A percentile compares a stretch with the other conserved stretches of the same genome.
These are phyloP conservation scores for Trachurus trachurus DNA, from an alignment of 2,797 vertebrate species.

Conservation along the genomic window DNA sequence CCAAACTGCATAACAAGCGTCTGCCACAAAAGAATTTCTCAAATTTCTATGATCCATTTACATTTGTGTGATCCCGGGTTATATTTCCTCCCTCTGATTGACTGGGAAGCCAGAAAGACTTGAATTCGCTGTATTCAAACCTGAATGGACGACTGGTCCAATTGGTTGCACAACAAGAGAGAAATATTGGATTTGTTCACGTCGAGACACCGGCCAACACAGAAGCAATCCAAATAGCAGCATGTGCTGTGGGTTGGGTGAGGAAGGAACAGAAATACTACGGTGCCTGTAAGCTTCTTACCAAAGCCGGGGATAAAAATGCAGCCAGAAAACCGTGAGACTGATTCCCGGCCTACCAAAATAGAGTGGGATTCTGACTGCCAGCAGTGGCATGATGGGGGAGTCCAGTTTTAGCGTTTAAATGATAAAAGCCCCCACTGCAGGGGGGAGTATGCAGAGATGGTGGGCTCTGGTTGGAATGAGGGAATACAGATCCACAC, in stretches of 20 bases:
- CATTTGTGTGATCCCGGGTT: constrained; percentile 35
- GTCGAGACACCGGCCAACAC: constrained; percentile 70
- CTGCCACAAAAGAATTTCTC: background rate
- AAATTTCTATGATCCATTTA: constrained; percentile 41
- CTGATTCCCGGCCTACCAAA: constrained; percentile 63
- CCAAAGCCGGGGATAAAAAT: constrained; percentile 68
- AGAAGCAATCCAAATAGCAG: constrained; percentile 78
- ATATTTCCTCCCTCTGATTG: constrained; percentile 27
- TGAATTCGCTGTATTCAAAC: constrained; percentile 51
- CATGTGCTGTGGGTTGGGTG: constrained; percentile 68
- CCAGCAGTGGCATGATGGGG: constrained; percentile 34
- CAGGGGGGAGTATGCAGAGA: constrained; percentile 30
- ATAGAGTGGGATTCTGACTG: constrained; percentile 44
- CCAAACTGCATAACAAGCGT: constrained; percentile 16
- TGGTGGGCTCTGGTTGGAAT: constrained; percentile 21
- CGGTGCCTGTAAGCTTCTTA: constrained; percentile 76
- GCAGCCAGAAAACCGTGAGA: constrained; percentile 65
- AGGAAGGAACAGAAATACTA: constrained; percentile 65
- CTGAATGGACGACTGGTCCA: constrained; percentile 56
- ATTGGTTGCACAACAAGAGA: constrained; percentile 73
- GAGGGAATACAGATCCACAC: constrained; percentile 30
- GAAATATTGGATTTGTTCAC: constrained; percentile 76
- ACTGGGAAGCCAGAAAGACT: constrained; percentile 41
- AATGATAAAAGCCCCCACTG: constrained; percentile 48
- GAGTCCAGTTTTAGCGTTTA: constrained; percentile 54